Evolutionary conservation across 2,797 vertebrate species (phyloP), one percentile per base, ranked within the genome.

Genomic region (Platyrinchus mystaceus): DNA sequence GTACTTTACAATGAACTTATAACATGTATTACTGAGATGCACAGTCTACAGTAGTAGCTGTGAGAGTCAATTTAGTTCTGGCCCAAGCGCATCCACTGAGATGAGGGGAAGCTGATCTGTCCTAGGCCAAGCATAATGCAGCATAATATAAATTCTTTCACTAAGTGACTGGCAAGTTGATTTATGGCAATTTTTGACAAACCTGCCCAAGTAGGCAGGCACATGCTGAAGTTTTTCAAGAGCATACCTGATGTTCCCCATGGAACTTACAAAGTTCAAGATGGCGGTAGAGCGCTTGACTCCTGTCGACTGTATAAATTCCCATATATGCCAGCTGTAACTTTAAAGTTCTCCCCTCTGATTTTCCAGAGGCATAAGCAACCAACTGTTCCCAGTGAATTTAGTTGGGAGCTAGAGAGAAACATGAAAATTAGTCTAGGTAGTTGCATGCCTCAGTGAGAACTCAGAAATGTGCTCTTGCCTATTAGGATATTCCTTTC

Each of bases 251-350:
- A n/a, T 5, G 18, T 32, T 85, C 19, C 52, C 7, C 55, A 66
- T 8, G 74, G 75, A 93, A 64, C 23, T 76, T 49, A 47, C 43
- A 11, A 87, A 78, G 66, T 50, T 71, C 41, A 8, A 22, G 32
- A 20, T 60, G 23, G 41, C 0, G 0, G 34, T 34, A 44, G 17
- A 52, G 18, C 27, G 8, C 52, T 74, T 66, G 36, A 81, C 46
- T 87, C 43, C 34, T 49, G 14, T 55, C 81, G 87, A 52, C 43
- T 83, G 12, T 68, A 5, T 28, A 50, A 43, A 56, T 71, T 89
- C 60, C 59, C 8, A 0, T 62, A 68, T 52, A 73, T 84, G n/a
- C 59, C 63, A 50, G n/a, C 20, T 58, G 39, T 49, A 75, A 68
- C 49, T 60, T 67, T 67, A n/a, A 88, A 59, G n/a, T 36, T 93